These are phyloP conservation scores for Diploptera punctata DNA, from an alignment of 2,888 invertebrate species.

Conservation along the genomic window DNA sequence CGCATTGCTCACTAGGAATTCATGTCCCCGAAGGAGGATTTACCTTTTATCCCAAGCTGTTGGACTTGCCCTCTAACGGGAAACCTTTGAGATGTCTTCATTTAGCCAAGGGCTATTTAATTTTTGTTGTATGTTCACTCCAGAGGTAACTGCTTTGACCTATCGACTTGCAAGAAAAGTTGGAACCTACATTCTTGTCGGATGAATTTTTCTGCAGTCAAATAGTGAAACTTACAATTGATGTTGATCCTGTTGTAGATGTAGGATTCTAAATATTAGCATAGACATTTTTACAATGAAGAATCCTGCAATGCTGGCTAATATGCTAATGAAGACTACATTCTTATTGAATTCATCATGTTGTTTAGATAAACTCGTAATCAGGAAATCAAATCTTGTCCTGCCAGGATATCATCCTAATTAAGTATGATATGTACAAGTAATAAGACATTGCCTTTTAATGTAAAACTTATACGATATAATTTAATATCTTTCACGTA, in stretches of 20 bases:
- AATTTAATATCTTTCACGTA: too few species aligned
- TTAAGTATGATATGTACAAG: too few species aligned
- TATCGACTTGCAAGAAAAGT: neutral
- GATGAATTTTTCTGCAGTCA: neutral
- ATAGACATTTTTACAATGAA: neutral
- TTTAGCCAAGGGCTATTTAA: conserved; percentile 5
- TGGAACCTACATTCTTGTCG: neutral
- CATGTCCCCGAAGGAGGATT: neutral
- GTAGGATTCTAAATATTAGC: neutral
- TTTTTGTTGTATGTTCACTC: neutral
- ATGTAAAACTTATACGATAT: too few species aligned
- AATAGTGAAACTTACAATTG: neutral
- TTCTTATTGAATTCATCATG: neutral
- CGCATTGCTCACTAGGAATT: neutral
- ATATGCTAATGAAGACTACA: neutral
- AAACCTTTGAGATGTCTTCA: neutral
- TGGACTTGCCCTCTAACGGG: neutral
- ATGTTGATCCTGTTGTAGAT: neutral
- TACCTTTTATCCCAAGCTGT: neutral
- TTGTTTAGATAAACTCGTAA: too few species aligned
- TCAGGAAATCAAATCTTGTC: too few species aligned
- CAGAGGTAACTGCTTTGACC: neutral
- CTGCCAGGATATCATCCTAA: too few species aligned
- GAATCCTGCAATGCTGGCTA: neutral
- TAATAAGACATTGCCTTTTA: too few species aligned